Evolutionary conservation across 2,797 vertebrate species (phyloP).

Genomic region (Rhodeus uyekii): DNA sequence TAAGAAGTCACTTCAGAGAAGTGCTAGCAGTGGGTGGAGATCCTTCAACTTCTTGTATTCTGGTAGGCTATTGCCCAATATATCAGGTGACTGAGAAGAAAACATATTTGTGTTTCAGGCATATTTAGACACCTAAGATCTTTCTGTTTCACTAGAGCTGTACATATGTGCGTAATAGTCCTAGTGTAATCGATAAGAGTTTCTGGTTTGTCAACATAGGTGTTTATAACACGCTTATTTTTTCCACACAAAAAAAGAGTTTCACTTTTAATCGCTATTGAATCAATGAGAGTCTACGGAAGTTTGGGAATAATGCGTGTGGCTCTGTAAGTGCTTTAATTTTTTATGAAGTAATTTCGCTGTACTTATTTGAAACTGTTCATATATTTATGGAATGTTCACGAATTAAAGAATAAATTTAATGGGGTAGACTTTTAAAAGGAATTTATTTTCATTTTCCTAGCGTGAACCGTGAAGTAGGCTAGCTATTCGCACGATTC

Average conservation of each 20-base stretch:
- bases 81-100: conserved; percentile 18
- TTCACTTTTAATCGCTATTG: conserved; percentile 1
- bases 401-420: background rate
- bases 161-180: background rate
- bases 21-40: conserved; percentile 15
- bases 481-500: background rate
- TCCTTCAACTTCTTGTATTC: conserved; percentile 11
- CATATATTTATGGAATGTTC: background rate
- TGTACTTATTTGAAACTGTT: background rate
- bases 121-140: background rate
- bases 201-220: background rate
- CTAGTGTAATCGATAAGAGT: background rate
- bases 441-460: too few relatives aligned
- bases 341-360: background rate
- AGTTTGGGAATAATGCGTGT: conserved; percentile 2
- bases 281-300: conserved; percentile 17
- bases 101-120: background rate
- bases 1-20: too few relatives aligned
- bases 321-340: background rate
- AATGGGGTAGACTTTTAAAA: background rate
- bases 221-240: background rate
- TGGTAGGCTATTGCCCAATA: conserved; percentile 22
- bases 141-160: background rate
- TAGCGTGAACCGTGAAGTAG: background rate
- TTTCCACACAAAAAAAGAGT: background rate